Percentiles rank a stretch among this genome's conserved stretches.
These are phyloP conservation scores for Idaea straminata DNA, from an alignment of 2,888 invertebrate genomes.

Conservation along the genomic window DNA sequence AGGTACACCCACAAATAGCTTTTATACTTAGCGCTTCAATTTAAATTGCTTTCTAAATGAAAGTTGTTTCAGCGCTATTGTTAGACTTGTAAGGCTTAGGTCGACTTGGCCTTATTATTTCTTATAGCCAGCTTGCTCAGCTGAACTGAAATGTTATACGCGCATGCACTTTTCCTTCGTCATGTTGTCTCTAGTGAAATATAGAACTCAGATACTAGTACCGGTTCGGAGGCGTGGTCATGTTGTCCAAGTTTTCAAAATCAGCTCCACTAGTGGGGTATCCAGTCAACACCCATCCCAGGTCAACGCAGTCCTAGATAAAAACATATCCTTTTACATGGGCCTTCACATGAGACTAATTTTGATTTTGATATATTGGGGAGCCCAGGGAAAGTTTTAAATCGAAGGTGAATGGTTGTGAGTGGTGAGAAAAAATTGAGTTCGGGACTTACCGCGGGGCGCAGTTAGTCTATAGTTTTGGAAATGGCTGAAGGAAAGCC, in stretches of 20 bases:
- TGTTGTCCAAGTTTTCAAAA: constrained; percentile 79
- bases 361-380: no score
- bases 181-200: neutral
- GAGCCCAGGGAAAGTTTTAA: no score
- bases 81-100: constrained; percentile 2
- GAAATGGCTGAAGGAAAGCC: no score
- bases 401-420: no score
- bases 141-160: no score
- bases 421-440: no score
- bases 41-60: constrained; percentile 33
- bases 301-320: constrained; percentile 75
- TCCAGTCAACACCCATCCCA: constrained; percentile 83
- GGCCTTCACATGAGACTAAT: no score
- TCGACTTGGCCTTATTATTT: no score
- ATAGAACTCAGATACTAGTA: constrained; percentile 33
- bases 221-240: constrained; percentile 83
- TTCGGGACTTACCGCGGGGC: no score
- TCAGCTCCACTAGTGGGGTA: constrained; percentile 80
- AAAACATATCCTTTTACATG: neutral
- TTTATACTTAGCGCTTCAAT: constrained; percentile 12
- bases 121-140: no score
- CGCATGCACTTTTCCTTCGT: no score
- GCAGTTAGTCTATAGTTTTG: no score
- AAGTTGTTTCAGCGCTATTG: constrained; percentile 17
- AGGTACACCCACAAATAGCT: neutral